phyloP scores from a whole-genome alignment of 2,797 vertebrate genomes.

The Pangasius larnaudii region DNA sequence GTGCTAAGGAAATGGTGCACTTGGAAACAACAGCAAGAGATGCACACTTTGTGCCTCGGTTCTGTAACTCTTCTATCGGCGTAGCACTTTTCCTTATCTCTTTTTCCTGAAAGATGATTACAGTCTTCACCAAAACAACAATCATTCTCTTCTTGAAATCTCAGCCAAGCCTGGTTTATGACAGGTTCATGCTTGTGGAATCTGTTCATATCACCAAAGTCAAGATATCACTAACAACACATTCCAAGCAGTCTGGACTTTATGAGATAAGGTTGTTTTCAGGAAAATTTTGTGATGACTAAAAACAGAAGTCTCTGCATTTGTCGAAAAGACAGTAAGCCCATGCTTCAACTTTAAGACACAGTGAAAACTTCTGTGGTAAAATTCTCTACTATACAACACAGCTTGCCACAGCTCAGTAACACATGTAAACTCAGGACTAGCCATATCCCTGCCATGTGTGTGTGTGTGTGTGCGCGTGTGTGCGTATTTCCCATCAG shows the following conservation, averaged over 20 bases:
- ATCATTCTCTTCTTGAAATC: constrained; percentile 5
- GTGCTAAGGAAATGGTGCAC: neutral
- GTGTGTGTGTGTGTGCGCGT: neutral
- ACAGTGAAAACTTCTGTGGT: neutral
- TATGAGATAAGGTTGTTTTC: constrained; percentile 44
- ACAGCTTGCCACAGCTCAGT: neutral
- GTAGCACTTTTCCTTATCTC: neutral
- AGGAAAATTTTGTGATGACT: constrained; percentile 12
- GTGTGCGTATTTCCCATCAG: neutral
- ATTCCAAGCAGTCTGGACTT: constrained; percentile 40
- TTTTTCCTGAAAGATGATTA: neutral
- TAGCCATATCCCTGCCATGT: neutral
- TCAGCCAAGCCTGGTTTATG: constrained; percentile 1
- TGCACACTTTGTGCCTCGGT: neutral
- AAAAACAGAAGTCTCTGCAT: constrained; percentile 6
- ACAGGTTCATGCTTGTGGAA: neutral
- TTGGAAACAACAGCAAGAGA: neutral
- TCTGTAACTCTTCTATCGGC: neutral
- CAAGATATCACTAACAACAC: constrained; percentile 30
- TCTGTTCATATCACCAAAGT: constrained; percentile 31
- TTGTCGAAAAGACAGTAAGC: neutral
- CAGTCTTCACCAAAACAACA: neutral
- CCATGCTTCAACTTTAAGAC: neutral
- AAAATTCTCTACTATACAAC: neutral
- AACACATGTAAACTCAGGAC: neutral